Evolutionary conservation across 2,797 vertebrate genomes (phyloP), one percentile per base, ranked within the genome.

Genomic region (Alauda arvensis): DNA sequence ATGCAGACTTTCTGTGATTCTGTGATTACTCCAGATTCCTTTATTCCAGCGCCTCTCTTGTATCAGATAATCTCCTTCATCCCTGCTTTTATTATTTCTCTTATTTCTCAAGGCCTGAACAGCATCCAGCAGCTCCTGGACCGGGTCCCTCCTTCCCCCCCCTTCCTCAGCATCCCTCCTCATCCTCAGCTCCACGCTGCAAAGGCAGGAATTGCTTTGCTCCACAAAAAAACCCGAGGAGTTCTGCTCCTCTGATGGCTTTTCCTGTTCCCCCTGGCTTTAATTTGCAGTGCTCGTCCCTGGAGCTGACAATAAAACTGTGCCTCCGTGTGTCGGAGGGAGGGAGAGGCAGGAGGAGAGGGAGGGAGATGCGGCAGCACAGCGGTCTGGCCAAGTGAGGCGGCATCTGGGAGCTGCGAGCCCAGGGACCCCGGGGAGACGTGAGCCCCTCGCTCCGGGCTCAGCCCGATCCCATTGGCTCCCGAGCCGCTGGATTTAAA

Each of bases 381-480:
- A n/a, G 21, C 45, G 48, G 37, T 49, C 86, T 67, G 92, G 83
- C 89, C 8, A 51, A 18, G 91, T n/a, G 77, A 62, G 92, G 82
- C 77, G 25, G 85, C 91, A 53, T 8, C 31, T 39, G 86, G 65
- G 89, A 86, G 90, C 95, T 71, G 88, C 83, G 59, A 77, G 80
- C 79, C 71, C 79, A 20, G 74, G 48, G 67, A 42, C 78, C 43
- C 71, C 20, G 43, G 5, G 39, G 74, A 87, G 79, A 57, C 51
- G 31, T 18, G 61, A 90, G 65, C 88, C 91, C 91, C 90, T 84
- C 43, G 5, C 46, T 15, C 74, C 8, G 71, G 57, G 87, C 93
- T 89, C 75, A 18, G 79, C 10, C 46, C 31, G 34, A 88, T 93
- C 91, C 90, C 89, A 95, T 95, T 95, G 95, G 95, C 37, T 95